Conservation (phyloP, 2,888 invertebrate genomes). For the Lacanobia wlatinum region DNA sequence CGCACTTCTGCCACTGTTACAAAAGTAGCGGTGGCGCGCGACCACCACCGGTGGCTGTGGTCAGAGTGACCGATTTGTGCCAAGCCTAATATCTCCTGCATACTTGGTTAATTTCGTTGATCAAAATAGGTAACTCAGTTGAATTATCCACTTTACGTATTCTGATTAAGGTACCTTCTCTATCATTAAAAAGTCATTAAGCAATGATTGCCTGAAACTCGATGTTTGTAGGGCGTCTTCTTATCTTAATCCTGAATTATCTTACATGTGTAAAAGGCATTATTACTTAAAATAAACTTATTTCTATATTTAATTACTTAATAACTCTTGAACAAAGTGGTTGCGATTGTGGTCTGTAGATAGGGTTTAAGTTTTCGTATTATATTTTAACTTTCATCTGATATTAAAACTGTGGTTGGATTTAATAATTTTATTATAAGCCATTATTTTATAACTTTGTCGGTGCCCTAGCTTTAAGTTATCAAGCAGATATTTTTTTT, state of each 20-base stretch:
- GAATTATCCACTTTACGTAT: no score
- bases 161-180: neutral
- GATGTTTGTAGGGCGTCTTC: neutral
- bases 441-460: no score
- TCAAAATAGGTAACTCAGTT: no score
- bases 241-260: constrained; percentile 12
- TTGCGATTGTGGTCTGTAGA: neutral
- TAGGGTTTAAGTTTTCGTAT: constrained; percentile 13
- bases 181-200: constrained; percentile 37
- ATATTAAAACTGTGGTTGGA: neutral
- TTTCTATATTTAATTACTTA: constrained; percentile 5
- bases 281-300: constrained; percentile 2
- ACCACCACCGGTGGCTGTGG: no score
- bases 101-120: no score
- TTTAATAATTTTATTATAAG: neutral
- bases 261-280: neutral
- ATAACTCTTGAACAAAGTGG: constrained; percentile 4
- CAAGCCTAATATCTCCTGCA: no score
- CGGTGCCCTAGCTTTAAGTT: no score
- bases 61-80: no score
- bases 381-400: constrained; percentile 22
- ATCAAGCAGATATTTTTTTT: no score
- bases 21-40: no score
- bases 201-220: constrained; percentile 14
- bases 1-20: no score